Percentiles rank a stretch among this genome's conserved stretches.
These are phyloP conservation scores for Monopis laevigella DNA, from an alignment of 2,888 invertebrate species.

Conservation along the genomic window DNA sequence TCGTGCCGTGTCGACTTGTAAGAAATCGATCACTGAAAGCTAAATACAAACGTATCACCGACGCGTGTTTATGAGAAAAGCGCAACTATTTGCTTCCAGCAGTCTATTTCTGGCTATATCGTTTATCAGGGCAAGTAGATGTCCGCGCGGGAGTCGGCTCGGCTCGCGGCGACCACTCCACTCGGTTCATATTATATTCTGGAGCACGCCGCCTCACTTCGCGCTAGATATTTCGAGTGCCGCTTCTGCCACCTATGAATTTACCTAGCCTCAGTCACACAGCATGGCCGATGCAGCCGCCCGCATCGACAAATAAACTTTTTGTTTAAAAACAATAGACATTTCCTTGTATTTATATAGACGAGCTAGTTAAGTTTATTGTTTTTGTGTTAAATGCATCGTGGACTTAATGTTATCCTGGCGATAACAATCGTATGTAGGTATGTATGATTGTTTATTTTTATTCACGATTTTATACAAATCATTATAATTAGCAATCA, in stretches of 20 bases:
- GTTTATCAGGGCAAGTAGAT: constrained; percentile 44
- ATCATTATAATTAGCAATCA: too few relatives aligned
- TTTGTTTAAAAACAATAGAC: not conserved
- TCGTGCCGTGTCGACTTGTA: not conserved
- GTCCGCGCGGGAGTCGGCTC: constrained; percentile 26
- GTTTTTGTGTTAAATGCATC: too few relatives aligned
- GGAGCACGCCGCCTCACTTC: constrained; percentile 62
- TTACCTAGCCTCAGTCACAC: constrained; percentile 56
- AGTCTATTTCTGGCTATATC: constrained; percentile 60
- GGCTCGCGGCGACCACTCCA: constrained; percentile 50
- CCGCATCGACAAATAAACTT: constrained; percentile 17
- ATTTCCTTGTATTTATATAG: not conserved
- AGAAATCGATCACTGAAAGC: constrained; percentile 27
- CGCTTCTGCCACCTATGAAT: constrained; percentile 60
- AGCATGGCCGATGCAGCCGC: constrained; percentile 49
- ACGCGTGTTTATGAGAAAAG: constrained; percentile 50
- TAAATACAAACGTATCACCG: constrained; percentile 38
- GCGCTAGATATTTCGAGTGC: constrained; percentile 66
- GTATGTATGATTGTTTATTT: too few relatives aligned
- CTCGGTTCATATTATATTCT: constrained; percentile 64
- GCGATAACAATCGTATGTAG: too few relatives aligned
- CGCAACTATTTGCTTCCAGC: constrained; percentile 40
- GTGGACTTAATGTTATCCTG: too few relatives aligned
- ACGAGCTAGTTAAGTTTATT: too few relatives aligned
- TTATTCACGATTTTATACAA: too few relatives aligned